Conservation (phyloP, 1,140 invertebrate genomes). For the Apis cerana region DNA sequence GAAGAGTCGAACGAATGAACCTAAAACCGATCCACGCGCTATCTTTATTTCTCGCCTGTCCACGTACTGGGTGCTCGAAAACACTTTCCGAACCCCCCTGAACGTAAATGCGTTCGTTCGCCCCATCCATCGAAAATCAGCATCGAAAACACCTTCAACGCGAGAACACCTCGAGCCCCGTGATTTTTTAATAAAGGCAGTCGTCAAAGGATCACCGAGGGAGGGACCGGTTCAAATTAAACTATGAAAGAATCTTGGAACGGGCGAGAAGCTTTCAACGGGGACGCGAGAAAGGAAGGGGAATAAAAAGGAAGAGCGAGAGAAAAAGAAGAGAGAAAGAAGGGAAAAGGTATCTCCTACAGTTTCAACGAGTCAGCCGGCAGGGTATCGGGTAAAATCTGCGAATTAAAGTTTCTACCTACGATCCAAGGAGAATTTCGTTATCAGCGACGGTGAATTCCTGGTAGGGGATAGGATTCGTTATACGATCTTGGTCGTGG, state of each 20-base stretch:
- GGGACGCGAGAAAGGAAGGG: no score
- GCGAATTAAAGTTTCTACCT: conserved; percentile 36
- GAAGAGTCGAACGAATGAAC: conserved; percentile 31
- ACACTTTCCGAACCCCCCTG: not conserved
- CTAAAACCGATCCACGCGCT: conserved; percentile 56
- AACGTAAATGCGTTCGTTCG: not conserved
- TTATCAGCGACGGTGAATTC: conserved; percentile 4
- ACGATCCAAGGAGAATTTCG: conserved; percentile 6
- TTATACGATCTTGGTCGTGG: conserved; percentile 33
- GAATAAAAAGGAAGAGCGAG: no score
- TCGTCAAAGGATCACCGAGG: not conserved
- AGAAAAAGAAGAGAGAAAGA: no score
- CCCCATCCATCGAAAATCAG: not conserved
- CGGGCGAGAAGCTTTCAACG: not conserved
- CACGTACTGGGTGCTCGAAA: conserved; percentile 55
- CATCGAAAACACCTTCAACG: not conserved
- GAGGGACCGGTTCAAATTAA: not conserved
- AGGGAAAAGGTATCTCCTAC: not conserved
- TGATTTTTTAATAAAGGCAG: not conserved
- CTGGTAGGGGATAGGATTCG: not conserved
- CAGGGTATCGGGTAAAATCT: conserved; percentile 33
- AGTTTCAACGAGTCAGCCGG: conserved; percentile 6
- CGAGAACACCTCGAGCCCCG: no score
- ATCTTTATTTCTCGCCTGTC: conserved; percentile 56
- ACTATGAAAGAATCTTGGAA: not conserved